Percentiles rank a stretch among this genome's conserved stretches.
Conservation (phyloP, 2,888 invertebrate genomes). For the Drosophila putrida region DNA sequence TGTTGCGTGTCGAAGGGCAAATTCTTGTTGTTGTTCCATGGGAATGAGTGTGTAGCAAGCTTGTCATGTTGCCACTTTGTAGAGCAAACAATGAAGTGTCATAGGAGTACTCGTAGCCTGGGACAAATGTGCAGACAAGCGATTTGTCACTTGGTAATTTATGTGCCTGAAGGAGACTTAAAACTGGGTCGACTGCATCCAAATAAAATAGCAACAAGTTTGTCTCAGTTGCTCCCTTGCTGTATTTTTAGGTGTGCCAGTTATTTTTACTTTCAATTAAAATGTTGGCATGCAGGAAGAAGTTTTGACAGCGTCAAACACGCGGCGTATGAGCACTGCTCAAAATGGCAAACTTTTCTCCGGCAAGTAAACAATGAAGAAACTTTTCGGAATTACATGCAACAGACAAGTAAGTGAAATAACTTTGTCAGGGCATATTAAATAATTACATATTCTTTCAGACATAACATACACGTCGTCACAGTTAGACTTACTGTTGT, state of each 20-base stretch:
- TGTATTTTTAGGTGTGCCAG: conserved; percentile 35
- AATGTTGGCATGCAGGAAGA: conserved; percentile 51
- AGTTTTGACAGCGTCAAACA: conserved; percentile 55
- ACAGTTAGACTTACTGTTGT: conserved; percentile 5
- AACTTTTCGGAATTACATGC: conserved; percentile 43
- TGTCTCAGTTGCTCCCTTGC: not conserved
- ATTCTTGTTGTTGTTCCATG: conserved; percentile 12
- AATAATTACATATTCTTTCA: conserved; percentile 43
- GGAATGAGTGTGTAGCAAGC: conserved; percentile 22
- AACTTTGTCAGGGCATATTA: conserved; percentile 45
- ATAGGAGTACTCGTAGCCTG: conserved; percentile 23
- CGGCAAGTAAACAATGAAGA: conserved; percentile 26
- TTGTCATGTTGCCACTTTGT: conserved; percentile 55
- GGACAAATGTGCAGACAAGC: conserved; percentile 67
- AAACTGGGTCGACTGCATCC: conserved; percentile 44
- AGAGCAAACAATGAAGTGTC: conserved; percentile 65
- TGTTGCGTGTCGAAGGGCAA: conserved; percentile 50
- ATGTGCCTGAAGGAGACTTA: conserved; percentile 25
- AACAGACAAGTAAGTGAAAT: conserved; percentile 32
- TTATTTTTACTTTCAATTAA: conserved; percentile 64
- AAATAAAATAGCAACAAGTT: conserved; percentile 33
- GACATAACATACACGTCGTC: not conserved
- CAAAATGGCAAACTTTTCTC: conserved; percentile 28
- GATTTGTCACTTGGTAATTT: conserved; percentile 75
- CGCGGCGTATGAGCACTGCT: conserved; percentile 35